phyloP scores from a whole-genome alignment of 2,888 invertebrate genomes.

The Tenodera sinensis region DNA sequence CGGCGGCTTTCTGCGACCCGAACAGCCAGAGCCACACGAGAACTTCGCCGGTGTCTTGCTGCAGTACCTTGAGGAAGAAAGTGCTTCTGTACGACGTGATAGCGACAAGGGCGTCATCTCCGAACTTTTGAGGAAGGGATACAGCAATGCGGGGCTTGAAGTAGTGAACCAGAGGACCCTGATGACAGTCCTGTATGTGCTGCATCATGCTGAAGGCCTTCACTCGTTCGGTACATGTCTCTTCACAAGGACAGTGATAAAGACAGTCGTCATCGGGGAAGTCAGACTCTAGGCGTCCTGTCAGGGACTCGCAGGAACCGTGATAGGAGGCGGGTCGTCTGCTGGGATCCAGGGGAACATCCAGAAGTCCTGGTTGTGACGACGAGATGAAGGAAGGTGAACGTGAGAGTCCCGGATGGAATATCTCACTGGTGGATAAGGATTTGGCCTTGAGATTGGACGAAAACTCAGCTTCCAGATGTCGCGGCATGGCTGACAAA shows the following conservation, averaged over 20 bases:
- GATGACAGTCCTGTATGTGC: constrained; percentile 42
- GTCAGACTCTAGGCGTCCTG: constrained; percentile 25
- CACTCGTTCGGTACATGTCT: constrained; percentile 37
- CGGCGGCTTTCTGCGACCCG: constrained; percentile 8
- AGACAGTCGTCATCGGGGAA: constrained; percentile 31
- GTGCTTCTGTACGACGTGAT: constrained; percentile 36
- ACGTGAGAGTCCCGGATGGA: neutral
- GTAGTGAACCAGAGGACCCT: constrained; percentile 43
- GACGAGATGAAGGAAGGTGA: neutral
- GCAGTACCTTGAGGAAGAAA: constrained; percentile 40
- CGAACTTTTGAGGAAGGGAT: constrained; percentile 36
- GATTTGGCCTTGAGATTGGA: constrained; percentile 44
- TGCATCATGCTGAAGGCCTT: constrained; percentile 37
- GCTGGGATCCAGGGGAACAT: neutral
- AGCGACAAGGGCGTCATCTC: constrained; percentile 33
- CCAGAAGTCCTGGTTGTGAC: neutral
- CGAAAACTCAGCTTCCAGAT: constrained; percentile 32
- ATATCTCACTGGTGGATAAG: constrained; percentile 43
- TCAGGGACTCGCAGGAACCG: constrained; percentile 42
- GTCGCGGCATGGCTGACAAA: neutral
- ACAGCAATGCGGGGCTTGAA: constrained; percentile 40
- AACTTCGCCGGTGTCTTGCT: neutral
- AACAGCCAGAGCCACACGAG: constrained; percentile 27
- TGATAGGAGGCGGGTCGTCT: constrained; percentile 40
- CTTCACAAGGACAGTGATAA: constrained; percentile 41